Evolutionary conservation across 2,113 vertebrate species (phyloP).

Genomic region (Typhlomys cinereus): DNA sequence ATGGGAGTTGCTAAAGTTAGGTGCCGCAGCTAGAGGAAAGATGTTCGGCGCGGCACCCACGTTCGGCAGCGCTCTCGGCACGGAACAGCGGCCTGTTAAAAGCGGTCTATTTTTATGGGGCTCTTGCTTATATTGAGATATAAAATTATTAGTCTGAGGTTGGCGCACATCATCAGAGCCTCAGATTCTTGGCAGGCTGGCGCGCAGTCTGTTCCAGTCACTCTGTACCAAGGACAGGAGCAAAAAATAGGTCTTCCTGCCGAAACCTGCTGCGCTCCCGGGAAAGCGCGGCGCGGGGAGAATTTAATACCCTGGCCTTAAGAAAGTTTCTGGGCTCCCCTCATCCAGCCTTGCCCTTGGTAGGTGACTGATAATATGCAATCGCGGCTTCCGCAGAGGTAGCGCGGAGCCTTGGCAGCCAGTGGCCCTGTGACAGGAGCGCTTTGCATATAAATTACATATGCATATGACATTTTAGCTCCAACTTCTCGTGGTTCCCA

Average conservation of each 20-base stretch:
- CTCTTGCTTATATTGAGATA: constrained; percentile 90
- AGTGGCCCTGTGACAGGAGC: constrained; percentile 80
- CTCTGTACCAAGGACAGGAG: constrained; percentile 88
- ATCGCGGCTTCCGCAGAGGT: constrained; percentile 75
- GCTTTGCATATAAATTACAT: constrained; percentile 88
- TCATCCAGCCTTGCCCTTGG: constrained; percentile 81
- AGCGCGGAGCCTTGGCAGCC: constrained; percentile 83
- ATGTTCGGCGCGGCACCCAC: constrained; percentile 83
- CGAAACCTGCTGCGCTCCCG: constrained; percentile 82
- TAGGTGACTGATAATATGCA: constrained; percentile 83
- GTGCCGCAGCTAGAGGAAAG: constrained; percentile 82
- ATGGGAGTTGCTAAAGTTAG: constrained; percentile 90
- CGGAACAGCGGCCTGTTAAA: constrained; percentile 88
- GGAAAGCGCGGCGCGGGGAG: constrained; percentile 77
- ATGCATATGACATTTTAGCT: constrained; percentile 87
- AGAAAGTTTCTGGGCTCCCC: constrained; percentile 82
- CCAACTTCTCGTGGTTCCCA: constrained; percentile 86
- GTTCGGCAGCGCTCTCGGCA: constrained; percentile 84
- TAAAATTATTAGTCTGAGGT: constrained; percentile 91
- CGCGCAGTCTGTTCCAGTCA: constrained; percentile 88
- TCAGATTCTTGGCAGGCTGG: constrained; percentile 88
- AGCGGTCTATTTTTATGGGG: constrained; percentile 90
- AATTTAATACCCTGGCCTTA: constrained; percentile 82
- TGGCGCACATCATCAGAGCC: constrained; percentile 89
- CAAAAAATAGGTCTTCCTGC: constrained; percentile 88